Evolutionary conservation across 2,888 invertebrate species (phyloP), one percentile per base, ranked within the genome.

Genomic region (Xestia rhomboidea): DNA sequence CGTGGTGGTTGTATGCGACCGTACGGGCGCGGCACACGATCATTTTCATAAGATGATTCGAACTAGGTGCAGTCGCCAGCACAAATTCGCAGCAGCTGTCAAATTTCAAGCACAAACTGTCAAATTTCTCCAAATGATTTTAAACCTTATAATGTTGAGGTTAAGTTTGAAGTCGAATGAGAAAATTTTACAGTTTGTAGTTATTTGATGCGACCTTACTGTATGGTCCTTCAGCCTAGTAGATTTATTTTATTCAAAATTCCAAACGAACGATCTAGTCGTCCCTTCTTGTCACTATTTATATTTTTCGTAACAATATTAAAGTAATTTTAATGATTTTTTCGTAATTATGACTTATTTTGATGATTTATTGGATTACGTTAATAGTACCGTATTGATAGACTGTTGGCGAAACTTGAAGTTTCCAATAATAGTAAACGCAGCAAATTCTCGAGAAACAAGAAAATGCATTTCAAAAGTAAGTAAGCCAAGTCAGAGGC

Each of bases 321-420:
- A 85, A 83, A 89, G 85, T 89, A 90, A 90, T 84, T 91, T 93
- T 90, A 89, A 93, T 93, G 91, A 89, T 92, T 94, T 94, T 94
- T 93, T 91, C 84, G 85, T 93, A 93, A 94, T 92, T 93, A 96
- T 96, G 96, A 89, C 91, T 91, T 85, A 94, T 94, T 94, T 95
- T 90, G 95, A 95, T 80, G 89, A 92, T 92, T 89, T 95, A 90
- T 93, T 92, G 87, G 89, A 87, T 85, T 89, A 87, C 77, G 83
- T 85, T 82, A 91, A 90, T 84, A 83, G 83, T 77, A 85, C 89
- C 64, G 81, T 79, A 76, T 75, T 90, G 76, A 74, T 85, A 71
- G 81, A 85, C 72, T 82, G 87, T 83, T 90, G 89, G 88, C 83
- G 87, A 77, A 83, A 73, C 81, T 76, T 87, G 46, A 89, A 90